These are phyloP conservation scores for Siderastrea radians DNA, from an alignment of 92 coral and sea anemone species.

Conservation along the genomic window DNA sequence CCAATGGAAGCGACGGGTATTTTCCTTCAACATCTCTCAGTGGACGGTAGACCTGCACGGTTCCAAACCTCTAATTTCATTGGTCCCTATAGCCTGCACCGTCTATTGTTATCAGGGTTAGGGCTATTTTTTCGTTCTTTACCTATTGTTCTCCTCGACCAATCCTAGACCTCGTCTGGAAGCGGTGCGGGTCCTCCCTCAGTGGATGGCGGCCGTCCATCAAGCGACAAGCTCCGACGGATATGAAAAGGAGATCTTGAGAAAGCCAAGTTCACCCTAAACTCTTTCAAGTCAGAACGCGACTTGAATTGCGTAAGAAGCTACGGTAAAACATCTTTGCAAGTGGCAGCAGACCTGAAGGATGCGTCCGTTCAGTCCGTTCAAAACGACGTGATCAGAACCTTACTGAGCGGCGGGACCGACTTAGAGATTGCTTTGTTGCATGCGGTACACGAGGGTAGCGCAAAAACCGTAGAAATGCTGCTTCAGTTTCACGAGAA, in stretches of 20 bases:
- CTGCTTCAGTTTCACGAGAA: slow-evolving; percentile 41
- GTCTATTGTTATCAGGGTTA: too few relatives aligned
- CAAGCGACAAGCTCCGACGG: not conserved
- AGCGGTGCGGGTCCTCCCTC: too few relatives aligned
- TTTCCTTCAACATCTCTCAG: not conserved
- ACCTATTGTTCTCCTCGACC: too few relatives aligned
- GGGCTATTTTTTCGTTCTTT: too few relatives aligned
- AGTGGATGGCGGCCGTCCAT: not conserved
- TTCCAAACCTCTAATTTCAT: too few relatives aligned
- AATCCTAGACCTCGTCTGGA: too few relatives aligned
- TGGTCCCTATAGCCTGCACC: too few relatives aligned
- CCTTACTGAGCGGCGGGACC: slow-evolving; percentile 36
- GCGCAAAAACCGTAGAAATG: slow-evolving; percentile 22
- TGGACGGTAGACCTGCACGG: too few relatives aligned
- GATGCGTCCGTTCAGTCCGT: slow-evolving; percentile 3
- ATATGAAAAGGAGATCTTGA: not conserved
- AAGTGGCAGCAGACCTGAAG: slow-evolving; percentile 35
- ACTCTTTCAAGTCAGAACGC: not conserved
- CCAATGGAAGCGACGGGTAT: not conserved
- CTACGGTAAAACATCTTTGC: slow-evolving; percentile 31
- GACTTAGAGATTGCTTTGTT: slow-evolving; percentile 25
- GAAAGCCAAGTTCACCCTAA: not conserved
- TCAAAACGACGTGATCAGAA: slow-evolving; percentile 2
- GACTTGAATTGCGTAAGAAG: slow-evolving; percentile 41
- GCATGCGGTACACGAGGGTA: slow-evolving; percentile 35